Base-by-base conservation (phyloP, 2,113 vertebrate genomes). In the Taurulus bubalis region DNA sequence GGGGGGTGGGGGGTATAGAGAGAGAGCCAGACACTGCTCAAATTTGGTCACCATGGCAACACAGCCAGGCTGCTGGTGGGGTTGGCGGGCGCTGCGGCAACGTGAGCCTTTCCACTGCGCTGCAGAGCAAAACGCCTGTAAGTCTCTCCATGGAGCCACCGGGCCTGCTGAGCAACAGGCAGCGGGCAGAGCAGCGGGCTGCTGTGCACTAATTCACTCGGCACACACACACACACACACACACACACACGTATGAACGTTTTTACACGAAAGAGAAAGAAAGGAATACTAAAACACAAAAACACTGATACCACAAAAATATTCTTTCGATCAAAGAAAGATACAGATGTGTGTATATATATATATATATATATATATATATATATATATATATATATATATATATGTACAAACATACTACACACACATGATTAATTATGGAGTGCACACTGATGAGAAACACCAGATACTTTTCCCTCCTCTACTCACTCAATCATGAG, bases 41-140 rank as follows among this genome's bases (percentile, higher is more conserved):
- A 93, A 89, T 94, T 81, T 92, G 91, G 94, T 96, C 90, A 38
- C 95, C 94, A 95, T 96, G 91, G 95, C 91, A 96, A 95, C 94
- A 93, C 93, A 90, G 93, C 91, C 87, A 83, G 92, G 92, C 95
- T 94, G 94, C 90, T 89, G 90, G 90, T 92, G 82, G 91, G 92
- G 93, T 90, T 94, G 90, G 92, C 89, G 91, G 83, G 91, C 89
- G 91, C 94, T 95, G 94, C 94, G 88, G 94, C 94, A 95, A 90
- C 88, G 84, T 90, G 83, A 94, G 93, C 88, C 91, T 93, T 89
- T 90, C 92, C 89, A 83, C 91, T 93, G 93, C 85, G 75, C 92
- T 87, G 76, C 90, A 82, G 91, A 93, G 89, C 87, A 82, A 93
- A 91, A 92, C 85, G 89, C 92, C 90, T 89, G 89, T 82, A 76